These are phyloP conservation scores for Avahi laniger DNA, from an alignment of 2,797 vertebrate species.

Conservation along the genomic window DNA sequence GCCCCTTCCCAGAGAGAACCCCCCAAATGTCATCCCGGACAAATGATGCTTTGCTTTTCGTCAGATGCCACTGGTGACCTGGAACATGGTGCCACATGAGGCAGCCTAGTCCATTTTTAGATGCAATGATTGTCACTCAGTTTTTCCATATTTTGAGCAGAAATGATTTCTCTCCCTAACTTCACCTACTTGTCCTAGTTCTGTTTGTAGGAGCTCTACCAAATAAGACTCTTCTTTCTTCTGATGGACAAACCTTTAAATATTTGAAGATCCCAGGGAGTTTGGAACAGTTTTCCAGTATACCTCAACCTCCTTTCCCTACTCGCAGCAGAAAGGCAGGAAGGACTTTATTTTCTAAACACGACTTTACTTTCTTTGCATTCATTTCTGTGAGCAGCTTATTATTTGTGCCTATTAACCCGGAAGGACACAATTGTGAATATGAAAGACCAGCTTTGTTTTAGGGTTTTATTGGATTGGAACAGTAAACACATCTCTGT, in stretches of 20 bases:
- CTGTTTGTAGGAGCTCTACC: constrained; percentile 27
- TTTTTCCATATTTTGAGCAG: constrained; percentile 54
- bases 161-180: constrained; percentile 47
- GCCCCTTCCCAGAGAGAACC: not conserved
- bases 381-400: not conserved
- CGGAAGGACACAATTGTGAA: not conserved
- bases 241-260: not conserved
- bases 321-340: not conserved
- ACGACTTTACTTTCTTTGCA: not conserved
- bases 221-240: constrained; percentile 25
- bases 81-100: constrained; percentile 43
- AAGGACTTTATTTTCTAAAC: constrained; percentile 10
- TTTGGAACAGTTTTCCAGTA: not conserved
- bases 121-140: constrained; percentile 25
- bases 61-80: constrained; percentile 34
- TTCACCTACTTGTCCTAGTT: constrained; percentile 59
- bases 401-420: not conserved
- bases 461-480: not conserved
- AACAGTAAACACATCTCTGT: not conserved
- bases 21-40: not conserved
- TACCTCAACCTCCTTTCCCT: not conserved
- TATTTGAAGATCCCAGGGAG: not conserved
- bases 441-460: constrained; percentile 2
- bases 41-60: not conserved
- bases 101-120: constrained; percentile 46